Evolutionary conservation across 92 coral and sea anemone species (phyloP).

Genomic region (Epizoanthus rinbou): DNA sequence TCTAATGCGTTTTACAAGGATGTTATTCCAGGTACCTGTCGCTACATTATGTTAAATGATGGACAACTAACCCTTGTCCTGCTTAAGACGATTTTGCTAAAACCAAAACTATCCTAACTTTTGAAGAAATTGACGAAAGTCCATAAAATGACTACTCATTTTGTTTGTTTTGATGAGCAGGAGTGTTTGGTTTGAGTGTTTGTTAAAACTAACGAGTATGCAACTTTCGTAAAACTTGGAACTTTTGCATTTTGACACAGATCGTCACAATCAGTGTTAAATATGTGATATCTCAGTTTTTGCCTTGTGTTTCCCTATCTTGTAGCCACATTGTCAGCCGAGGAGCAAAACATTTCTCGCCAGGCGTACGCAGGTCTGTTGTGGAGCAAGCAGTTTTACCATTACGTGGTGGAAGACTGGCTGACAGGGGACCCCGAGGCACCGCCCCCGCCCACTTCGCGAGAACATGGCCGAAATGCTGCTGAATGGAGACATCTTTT

Average conservation of each 20-base stretch:
- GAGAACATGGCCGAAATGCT: conserved; percentile 79
- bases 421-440: conserved; percentile 82
- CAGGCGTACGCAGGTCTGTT: conserved; percentile 96
- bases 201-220: too few relatives aligned
- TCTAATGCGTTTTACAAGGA: conserved; percentile 81
- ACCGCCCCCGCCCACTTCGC: conserved; percentile 79
- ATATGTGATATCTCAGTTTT: not conserved
- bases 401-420: conserved; percentile 94
- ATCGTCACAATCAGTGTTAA: too few relatives aligned
- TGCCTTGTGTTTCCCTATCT: not conserved
- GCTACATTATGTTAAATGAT: too few relatives aligned
- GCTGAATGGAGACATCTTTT: conserved; percentile 89
- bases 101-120: too few relatives aligned
- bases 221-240: too few relatives aligned
- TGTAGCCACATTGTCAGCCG: conserved; percentile 61
- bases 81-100: too few relatives aligned
- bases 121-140: too few relatives aligned
- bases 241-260: too few relatives aligned
- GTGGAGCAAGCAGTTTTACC: conserved; percentile 98
- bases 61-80: too few relatives aligned
- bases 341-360: conserved; percentile 83
- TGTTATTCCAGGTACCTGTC: conserved; percentile 80
- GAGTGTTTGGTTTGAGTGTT: too few relatives aligned
- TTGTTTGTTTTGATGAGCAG: too few relatives aligned
- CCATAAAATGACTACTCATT: too few relatives aligned